These are phyloP conservation scores for Thaleichthys pacificus DNA, from an alignment of 2,797 vertebrate species.

Conservation along the genomic window DNA sequence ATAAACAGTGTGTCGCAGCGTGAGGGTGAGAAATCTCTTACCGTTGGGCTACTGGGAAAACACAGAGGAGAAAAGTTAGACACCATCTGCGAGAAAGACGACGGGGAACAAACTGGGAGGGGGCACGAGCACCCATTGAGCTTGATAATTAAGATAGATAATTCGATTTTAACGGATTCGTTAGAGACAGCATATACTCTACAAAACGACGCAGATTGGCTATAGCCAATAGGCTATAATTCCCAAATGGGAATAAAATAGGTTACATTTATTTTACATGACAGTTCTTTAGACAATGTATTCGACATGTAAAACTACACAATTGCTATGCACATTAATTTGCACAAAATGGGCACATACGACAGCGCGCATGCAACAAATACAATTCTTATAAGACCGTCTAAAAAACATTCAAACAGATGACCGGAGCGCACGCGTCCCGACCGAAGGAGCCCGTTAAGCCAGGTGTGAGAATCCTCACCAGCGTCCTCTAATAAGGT, in stretches of 20 bases:
- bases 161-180: not conserved
- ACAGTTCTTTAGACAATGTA: too few relatives aligned
- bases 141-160: not conserved
- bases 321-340: too few relatives aligned
- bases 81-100: slow-evolving; percentile 57
- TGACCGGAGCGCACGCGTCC: slow-evolving; percentile 49
- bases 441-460: slow-evolving; percentile 37
- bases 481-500: slow-evolving; percentile 46
- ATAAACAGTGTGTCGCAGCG: slow-evolving; percentile 29
- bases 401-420: not conserved
- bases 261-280: too few relatives aligned
- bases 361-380: too few relatives aligned
- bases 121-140: not conserved
- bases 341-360: too few relatives aligned
- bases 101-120: slow-evolving; percentile 63
- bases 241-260: too few relatives aligned
- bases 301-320: too few relatives aligned
- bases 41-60: slow-evolving; percentile 79
- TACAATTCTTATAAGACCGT: too few relatives aligned
- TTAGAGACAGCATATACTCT: not conserved
- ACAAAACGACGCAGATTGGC: not conserved
- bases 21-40: slow-evolving; percentile 51
- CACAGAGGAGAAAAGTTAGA: slow-evolving; percentile 65
- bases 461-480: slow-evolving; percentile 60
- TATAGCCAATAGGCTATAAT: too few relatives aligned